Evolutionary conservation across 2,888 invertebrate genomes (phyloP).

Genomic region (Sarcophaga subvicina): DNA sequence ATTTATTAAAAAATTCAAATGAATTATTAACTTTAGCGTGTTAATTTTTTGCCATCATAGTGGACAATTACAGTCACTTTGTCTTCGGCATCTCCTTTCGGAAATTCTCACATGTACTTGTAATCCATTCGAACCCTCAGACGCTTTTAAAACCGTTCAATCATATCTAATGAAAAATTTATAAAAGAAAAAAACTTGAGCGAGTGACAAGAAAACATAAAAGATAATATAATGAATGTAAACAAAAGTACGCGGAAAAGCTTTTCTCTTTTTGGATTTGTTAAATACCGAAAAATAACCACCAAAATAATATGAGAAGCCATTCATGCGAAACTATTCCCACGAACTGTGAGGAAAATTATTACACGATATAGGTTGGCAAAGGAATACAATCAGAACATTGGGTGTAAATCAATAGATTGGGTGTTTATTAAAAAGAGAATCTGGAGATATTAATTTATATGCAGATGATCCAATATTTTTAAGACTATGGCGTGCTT

Average conservation of each 20-base stretch:
- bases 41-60: too few relatives aligned
- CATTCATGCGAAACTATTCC: constrained; percentile 38
- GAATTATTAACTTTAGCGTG: too few relatives aligned
- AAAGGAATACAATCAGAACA: neutral
- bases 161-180: neutral
- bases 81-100: constrained; percentile 5
- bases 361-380: neutral
- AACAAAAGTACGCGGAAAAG: constrained; percentile 7
- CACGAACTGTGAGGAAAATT: neutral
- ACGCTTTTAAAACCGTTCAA: neutral
- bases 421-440: neutral
- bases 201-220: neutral
- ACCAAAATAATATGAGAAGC: constrained; percentile 21
- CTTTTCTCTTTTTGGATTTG: constrained; percentile 17
- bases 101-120: neutral
- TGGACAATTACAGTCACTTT: constrained; percentile 21
- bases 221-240: neutral
- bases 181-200: neutral
- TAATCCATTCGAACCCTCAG: neutral
- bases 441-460: too few relatives aligned
- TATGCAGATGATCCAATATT: too few relatives aligned
- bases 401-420: neutral
- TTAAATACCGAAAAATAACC: constrained; percentile 20
- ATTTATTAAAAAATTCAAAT: neutral
- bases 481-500: too few relatives aligned